phyloP scores from a whole-genome alignment of 2,113 vertebrate genomes.

The Formicarius rufipectus region DNA sequence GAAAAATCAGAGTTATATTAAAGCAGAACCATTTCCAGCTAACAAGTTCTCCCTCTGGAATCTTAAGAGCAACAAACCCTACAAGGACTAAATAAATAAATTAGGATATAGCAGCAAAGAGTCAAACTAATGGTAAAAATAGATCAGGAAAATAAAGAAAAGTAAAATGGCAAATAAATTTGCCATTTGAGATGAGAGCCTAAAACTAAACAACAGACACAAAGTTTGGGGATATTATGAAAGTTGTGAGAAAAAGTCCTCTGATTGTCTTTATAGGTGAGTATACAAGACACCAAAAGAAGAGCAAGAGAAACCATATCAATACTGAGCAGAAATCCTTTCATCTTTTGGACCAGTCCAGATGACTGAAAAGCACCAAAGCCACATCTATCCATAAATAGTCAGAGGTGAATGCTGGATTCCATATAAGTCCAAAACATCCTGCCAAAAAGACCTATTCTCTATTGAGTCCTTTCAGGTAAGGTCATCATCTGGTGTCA shows the following conservation, averaged over 20 bases:
- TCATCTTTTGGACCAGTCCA: not conserved
- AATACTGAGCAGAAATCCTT: not conserved
- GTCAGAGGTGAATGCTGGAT: not conserved
- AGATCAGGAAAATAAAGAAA: not conserved
- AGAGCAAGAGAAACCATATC: not conserved
- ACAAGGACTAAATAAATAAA: not conserved
- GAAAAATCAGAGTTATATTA: slow-evolving; percentile 21
- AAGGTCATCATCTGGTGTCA: not conserved
- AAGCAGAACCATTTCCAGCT: not conserved
- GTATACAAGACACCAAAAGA: not conserved
- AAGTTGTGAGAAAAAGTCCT: not conserved
- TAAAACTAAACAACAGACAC: not conserved
- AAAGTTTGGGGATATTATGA: not conserved
- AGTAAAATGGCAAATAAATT: not conserved
- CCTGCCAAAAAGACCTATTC: not conserved
- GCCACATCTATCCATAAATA: not conserved
- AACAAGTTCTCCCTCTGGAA: not conserved
- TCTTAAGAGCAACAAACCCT: not conserved
- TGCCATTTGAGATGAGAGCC: not conserved
- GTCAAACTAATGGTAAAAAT: not conserved
- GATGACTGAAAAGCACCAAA: not conserved
- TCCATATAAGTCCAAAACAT: not conserved
- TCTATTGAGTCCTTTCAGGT: not conserved
- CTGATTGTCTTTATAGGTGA: not conserved
- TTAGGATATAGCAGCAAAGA: not conserved